Base-by-base conservation (phyloP, 2,113 vertebrate genomes). In the Dolichallabes microphthalmus region DNA sequence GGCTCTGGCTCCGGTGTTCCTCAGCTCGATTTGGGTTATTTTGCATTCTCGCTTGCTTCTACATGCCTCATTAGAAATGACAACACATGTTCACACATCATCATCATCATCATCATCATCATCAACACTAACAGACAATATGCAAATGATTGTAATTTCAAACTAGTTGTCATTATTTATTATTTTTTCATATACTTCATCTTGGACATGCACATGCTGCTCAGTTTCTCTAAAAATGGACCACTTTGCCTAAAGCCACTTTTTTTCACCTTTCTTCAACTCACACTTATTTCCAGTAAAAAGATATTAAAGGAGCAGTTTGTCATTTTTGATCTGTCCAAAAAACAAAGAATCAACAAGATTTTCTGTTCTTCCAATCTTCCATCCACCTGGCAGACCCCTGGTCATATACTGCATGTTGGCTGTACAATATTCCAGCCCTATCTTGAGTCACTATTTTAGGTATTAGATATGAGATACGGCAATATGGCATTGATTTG, bases 81-180 rank as follows among this genome's bases (percentile, higher is more conserved):
- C 2, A 77, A 57, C 8, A 3, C 53, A 35, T 35, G 9, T 35
- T 58, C 76, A 22, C 0, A 39, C 74, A 76, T 53, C 73, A 52
- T 75, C 22, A 25, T 55, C 74, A 53, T 30, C 52, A 19, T 77
- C 74, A 55, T 78, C 82, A 73, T 61, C 66, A 61, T 55, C 64
- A 58, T n/a, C 27, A 55, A 13, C 81, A 15, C 10, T n/a, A 63
- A 35, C 74, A 77, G 61, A 78, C 55, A 64, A 77, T 66, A 77
- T 84, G 74, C 83, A 85, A 85, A 85, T 57, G 27, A 55, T 68
- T 57, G 27, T 78, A 66, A 64, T 45, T 78, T 78, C 2, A 77
- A 30, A 53, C 1, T 20, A 45, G 10, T 75, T 11, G 0, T n/a
- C 9, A 4, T 39, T n/a, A 45, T 45, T 35, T 7, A 14, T 22